These are phyloP conservation scores for Cosmopolites sordidus DNA, from an alignment of 2,888 invertebrate species.

Conservation along the genomic window DNA sequence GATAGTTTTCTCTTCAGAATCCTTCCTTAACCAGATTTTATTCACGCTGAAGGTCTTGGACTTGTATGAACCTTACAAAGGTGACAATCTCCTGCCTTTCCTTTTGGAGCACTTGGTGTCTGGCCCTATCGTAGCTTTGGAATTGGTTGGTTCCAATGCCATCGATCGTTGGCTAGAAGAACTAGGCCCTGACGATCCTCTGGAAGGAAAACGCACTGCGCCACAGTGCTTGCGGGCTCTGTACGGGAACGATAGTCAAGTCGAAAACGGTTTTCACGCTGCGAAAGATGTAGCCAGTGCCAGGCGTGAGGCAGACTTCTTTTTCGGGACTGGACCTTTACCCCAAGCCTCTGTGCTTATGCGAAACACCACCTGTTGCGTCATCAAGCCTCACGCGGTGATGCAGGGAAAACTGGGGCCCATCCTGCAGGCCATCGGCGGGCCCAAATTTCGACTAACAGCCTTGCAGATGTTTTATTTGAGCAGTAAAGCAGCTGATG, in stretches of 20 bases:
- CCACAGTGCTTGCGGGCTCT: conserved; percentile 60
- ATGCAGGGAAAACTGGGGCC: conserved; percentile 68
- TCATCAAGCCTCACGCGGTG: conserved; percentile 88
- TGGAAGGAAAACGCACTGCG: conserved; percentile 52
- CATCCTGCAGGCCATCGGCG: conserved; percentile 68
- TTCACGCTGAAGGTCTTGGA: conserved; percentile 19
- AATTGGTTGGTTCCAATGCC: conserved; percentile 69
- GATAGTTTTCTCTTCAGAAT: not conserved
- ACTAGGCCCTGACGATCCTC: conserved; percentile 61
- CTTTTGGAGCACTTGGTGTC: conserved; percentile 62
- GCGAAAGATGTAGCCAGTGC: conserved; percentile 57
- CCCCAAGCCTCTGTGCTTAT: conserved; percentile 54
- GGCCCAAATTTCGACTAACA: conserved; percentile 67
- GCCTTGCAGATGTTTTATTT: conserved; percentile 77
- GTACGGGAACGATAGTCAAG: conserved; percentile 64
- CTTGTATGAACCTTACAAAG: conserved; percentile 43
- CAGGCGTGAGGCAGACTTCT: conserved; percentile 55
- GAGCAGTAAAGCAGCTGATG: conserved; percentile 78
- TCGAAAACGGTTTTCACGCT: conserved; percentile 67
- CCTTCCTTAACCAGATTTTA: not conserved
- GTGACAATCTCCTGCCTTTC: conserved; percentile 62
- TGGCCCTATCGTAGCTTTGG: conserved; percentile 66
- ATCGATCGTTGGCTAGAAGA: conserved; percentile 56
- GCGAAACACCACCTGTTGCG: conserved; percentile 69
- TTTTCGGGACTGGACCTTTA: conserved; percentile 52